These are phyloP conservation scores for Oligia strigilis DNA, from an alignment of 2,888 invertebrate genomes.

Conservation along the genomic window DNA sequence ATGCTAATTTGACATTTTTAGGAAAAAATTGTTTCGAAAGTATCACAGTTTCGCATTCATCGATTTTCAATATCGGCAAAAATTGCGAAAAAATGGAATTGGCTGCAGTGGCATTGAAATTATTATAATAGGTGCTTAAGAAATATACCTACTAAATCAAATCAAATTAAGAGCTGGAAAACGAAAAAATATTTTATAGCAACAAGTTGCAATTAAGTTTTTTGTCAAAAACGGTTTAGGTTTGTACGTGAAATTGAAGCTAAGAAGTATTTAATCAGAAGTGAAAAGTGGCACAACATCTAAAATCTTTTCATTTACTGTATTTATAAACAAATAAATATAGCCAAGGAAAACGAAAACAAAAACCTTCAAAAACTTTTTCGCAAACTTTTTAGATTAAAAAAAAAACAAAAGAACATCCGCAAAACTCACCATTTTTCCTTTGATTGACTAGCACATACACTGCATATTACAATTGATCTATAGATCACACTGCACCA, in stretches of 20 bases:
- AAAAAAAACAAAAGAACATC: constrained; percentile 17
- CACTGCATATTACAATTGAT: constrained; percentile 68
- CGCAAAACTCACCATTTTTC: constrained; percentile 75
- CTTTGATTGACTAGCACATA: constrained; percentile 73
- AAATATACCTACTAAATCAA: not conserved
- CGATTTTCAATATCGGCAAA: constrained; percentile 24
- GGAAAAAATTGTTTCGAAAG: constrained; percentile 36
- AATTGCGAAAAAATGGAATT: constrained; percentile 29
- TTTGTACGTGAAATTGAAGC: not conserved
- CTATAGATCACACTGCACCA: constrained; percentile 70
- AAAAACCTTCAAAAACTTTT: not conserved
- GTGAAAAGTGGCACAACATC: not conserved
- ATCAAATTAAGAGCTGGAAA: not conserved
- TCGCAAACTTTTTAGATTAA: not conserved
- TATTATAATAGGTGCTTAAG: not conserved
- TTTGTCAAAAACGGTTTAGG: not conserved
- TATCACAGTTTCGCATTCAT: constrained; percentile 28
- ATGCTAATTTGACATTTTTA: constrained; percentile 19
- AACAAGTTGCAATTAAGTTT: not conserved
- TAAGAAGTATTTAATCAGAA: not conserved
- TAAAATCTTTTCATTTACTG: not conserved
- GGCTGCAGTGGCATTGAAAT: constrained; percentile 24
- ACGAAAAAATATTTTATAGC: not conserved
- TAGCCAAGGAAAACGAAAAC: not conserved
- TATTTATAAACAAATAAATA: not conserved